These are phyloP conservation scores for Rousettus madagascariensis DNA, from an alignment of 2,797 vertebrate species.

Conservation along the genomic window DNA sequence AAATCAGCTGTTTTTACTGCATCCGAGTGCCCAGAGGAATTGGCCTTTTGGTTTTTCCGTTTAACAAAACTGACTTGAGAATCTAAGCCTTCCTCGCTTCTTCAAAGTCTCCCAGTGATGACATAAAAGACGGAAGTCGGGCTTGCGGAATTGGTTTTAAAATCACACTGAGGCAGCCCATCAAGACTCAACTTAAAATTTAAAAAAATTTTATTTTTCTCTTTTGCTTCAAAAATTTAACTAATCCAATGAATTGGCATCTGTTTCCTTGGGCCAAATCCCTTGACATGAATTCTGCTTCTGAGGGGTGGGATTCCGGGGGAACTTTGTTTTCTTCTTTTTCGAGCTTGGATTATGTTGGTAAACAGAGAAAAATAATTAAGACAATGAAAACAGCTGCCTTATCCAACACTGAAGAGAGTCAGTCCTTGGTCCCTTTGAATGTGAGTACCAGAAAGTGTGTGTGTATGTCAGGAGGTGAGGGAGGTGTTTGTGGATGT, in stretches of 20 bases:
- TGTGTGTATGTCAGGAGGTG: neutral
- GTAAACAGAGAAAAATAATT: neutral
- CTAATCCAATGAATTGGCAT: neutral
- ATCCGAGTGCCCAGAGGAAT: neutral
- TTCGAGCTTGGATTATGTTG: neutral
- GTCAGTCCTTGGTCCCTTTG: neutral
- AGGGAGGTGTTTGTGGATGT: neutral
- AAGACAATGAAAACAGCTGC: neutral
- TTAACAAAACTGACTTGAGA: constrained; percentile 8
- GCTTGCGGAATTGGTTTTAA: neutral
- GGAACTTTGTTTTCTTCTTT: neutral
- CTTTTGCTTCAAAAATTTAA: neutral
- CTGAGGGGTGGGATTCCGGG: neutral
- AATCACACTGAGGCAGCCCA: neutral
- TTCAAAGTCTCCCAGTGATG: neutral
- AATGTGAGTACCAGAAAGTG: neutral
- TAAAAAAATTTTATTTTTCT: neutral
- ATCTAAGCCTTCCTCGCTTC: neutral
- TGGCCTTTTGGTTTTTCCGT: neutral
- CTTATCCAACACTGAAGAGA: neutral
- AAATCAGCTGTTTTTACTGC: constrained; percentile 20
- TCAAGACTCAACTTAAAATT: neutral
- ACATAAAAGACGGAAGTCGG: neutral
- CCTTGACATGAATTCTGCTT: neutral
- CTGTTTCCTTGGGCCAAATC: neutral